Evolutionary conservation across 2,113 vertebrate genomes (phyloP).

Genomic region (Otus sunia): DNA sequence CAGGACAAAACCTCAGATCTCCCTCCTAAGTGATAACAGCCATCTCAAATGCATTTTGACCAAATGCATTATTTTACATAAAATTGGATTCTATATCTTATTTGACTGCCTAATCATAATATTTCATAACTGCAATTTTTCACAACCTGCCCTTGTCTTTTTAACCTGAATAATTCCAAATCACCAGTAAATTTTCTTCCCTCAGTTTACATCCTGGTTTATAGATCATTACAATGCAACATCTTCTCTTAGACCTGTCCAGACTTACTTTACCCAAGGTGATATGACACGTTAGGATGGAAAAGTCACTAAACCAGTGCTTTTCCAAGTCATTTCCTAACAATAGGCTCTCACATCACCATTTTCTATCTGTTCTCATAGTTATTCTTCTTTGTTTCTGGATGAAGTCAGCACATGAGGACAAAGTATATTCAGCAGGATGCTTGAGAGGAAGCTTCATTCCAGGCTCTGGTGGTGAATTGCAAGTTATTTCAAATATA

Average conservation of each 20-base stretch:
- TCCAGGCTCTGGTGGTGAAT: not conserved
- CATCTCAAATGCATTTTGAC: not conserved
- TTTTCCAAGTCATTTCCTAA: not conserved
- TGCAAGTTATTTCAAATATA: not conserved
- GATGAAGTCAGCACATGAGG: not conserved
- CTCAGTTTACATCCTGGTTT: not conserved
- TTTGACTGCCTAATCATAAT: not conserved
- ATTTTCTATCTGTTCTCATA: not conserved
- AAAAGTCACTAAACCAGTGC: not conserved
- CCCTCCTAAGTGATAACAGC: not conserved
- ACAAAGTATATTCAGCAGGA: not conserved
- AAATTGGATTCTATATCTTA: not conserved
- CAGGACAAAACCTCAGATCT: not conserved
- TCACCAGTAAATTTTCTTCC: not conserved
- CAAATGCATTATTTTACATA: not conserved
- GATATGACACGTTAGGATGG: not conserved
- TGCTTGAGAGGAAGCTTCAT: not conserved
- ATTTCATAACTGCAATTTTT: not conserved
- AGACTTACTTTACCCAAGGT: not conserved
- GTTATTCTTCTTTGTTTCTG: not conserved
- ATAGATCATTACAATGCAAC: not conserved
- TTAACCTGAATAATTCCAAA: not conserved
- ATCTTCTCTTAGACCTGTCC: not conserved
- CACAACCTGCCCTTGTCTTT: not conserved
- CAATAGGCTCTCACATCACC: not conserved